These are phyloP conservation scores for Crotalus helleri DNA, from an alignment of 2,113 vertebrate species.

Conservation along the genomic window DNA sequence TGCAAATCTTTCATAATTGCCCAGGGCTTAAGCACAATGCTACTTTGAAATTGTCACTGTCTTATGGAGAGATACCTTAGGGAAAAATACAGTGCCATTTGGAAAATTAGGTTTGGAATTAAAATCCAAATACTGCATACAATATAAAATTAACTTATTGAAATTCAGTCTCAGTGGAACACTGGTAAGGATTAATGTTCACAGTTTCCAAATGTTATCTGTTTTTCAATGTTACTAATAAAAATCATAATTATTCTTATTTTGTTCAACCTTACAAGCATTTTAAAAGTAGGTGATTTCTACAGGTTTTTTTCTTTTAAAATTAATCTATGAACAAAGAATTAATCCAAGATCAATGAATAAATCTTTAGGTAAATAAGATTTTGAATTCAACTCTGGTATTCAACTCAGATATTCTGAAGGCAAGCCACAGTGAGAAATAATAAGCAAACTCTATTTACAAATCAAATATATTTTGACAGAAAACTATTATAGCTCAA, in stretches of 20 bases:
- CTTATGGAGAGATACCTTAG: background rate
- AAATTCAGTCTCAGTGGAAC: constrained; percentile 48
- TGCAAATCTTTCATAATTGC: background rate
- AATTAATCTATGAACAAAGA: background rate
- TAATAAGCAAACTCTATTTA: background rate
- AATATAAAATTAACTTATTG: constrained; percentile 37
- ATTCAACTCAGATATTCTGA: background rate
- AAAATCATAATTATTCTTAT: background rate
- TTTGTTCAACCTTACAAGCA: background rate
- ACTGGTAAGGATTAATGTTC: constrained; percentile 15
- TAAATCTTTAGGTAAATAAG: background rate
- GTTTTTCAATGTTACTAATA: background rate
- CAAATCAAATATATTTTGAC: background rate
- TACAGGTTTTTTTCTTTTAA: background rate
- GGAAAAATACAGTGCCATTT: constrained; percentile 13
- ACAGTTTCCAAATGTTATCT: background rate
- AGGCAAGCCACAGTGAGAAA: background rate
- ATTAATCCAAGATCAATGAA: background rate
- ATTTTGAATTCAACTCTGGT: background rate
- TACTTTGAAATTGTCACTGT: background rate
- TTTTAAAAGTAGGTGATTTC: background rate
- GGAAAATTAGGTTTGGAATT: constrained; percentile 6
- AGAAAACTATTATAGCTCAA: background rate
- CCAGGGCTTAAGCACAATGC: background rate
- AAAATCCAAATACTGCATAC: constrained; percentile 21